A percentile compares a stretch with the other conserved stretches of the same genome.
These are phyloP conservation scores for Stegophylla sp. DNA, from an alignment of 2,888 invertebrate species.

Conservation along the genomic window DNA sequence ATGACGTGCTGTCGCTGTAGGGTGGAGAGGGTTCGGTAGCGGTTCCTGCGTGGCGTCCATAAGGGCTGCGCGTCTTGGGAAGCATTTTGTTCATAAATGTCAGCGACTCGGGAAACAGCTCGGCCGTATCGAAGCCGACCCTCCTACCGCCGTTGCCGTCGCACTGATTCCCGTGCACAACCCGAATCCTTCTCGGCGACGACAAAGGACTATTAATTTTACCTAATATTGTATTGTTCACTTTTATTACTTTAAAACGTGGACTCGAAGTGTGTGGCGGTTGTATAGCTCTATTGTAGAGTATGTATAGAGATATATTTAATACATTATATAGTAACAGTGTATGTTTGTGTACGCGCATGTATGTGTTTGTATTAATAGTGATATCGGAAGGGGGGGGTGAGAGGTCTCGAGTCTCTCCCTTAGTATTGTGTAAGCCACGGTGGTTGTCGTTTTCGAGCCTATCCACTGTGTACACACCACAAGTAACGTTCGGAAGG, in stretches of 20 bases:
- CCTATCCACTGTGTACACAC: too few relatives aligned
- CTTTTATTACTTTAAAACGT: conserved; percentile 22
- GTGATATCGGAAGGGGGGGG: too few relatives aligned
- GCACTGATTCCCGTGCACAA: background rate
- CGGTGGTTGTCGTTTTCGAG: too few relatives aligned
- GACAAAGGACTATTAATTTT: conserved; percentile 52
- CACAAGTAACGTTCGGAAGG: too few relatives aligned
- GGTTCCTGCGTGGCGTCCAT: background rate
- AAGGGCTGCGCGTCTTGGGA: conserved; percentile 35
- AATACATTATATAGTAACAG: too few relatives aligned
- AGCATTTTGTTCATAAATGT: conserved; percentile 58
- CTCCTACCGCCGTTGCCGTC: background rate
- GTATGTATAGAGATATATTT: too few relatives aligned
- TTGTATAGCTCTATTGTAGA: too few relatives aligned
- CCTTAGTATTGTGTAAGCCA: too few relatives aligned
- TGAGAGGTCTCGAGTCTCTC: too few relatives aligned
- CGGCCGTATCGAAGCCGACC: conserved; percentile 48
- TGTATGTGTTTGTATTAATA: too few relatives aligned
- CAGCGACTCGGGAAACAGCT: conserved; percentile 56
- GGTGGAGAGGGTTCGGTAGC: background rate
- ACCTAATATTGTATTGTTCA: conserved; percentile 44
- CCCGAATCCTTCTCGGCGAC: background rate
- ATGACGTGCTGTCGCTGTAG: too few relatives aligned
- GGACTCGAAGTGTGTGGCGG: background rate
- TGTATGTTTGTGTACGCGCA: too few relatives aligned